Conservation (phyloP, 2,888 invertebrate genomes). For the Leptura quadrifasciata region DNA sequence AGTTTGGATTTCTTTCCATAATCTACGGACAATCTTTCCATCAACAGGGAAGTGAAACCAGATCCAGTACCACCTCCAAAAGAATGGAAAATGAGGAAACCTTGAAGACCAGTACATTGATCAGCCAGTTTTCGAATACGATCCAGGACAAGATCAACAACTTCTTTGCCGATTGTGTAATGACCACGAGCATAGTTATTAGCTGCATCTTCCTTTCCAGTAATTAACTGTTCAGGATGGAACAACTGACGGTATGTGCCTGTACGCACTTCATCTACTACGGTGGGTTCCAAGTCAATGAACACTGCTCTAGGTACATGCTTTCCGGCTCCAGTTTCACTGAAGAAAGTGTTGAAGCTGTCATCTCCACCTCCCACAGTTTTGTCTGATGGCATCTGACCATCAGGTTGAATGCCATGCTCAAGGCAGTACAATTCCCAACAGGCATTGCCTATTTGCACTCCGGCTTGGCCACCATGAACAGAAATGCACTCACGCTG, state of each 20-base stretch:
- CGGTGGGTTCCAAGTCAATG: conserved; percentile 5
- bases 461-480: conserved; percentile 10
- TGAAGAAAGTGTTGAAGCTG: conserved; percentile 15
- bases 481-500: conserved; percentile 15
- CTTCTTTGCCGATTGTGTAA: conserved; percentile 2
- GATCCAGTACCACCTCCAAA: conserved; percentile 12
- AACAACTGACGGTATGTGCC: conserved; percentile 19
- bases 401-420: conserved; percentile 14
- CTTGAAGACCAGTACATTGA: conserved; percentile 8
- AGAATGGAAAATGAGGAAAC: conserved; percentile 3
- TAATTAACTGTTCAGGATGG: background rate
- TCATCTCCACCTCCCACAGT: conserved; percentile 12
- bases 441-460: conserved; percentile 15
- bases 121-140: conserved; percentile 3
- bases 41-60: conserved; percentile 15
- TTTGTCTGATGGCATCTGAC: conserved; percentile 16
- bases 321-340: conserved; percentile 14
- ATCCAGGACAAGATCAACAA: conserved; percentile 7
- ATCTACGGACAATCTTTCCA: conserved; percentile 14
- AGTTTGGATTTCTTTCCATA: conserved; percentile 15
- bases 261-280: conserved; percentile 10
- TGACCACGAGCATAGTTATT: conserved; percentile 11
- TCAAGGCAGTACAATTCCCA: conserved; percentile 15
- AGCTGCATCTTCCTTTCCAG: conserved; percentile 8
- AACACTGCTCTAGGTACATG: conserved; percentile 15